A percentile compares a stretch with the other conserved stretches of the same genome.
Evolutionary conservation across 2,797 vertebrate species (phyloP).

Genomic region (Micropoecilia bifurca): DNA sequence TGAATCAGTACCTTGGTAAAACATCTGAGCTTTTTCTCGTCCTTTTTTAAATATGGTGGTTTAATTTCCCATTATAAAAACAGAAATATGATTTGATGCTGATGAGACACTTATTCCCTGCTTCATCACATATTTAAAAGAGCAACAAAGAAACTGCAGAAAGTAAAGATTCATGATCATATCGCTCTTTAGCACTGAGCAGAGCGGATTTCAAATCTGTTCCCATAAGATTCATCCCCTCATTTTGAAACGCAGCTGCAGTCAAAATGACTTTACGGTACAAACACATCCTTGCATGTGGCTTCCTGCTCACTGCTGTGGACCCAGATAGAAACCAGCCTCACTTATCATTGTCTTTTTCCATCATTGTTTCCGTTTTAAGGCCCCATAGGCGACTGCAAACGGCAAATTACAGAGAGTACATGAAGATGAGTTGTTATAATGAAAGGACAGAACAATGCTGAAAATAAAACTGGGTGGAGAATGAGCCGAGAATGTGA

Average conservation of each 20-base stretch:
- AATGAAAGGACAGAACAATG: slow-evolving; percentile 54
- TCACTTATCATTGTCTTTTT: slow-evolving; percentile 51
- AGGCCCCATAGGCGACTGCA: slow-evolving; percentile 35
- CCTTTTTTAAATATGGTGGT: background rate
- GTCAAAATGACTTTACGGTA: slow-evolving; percentile 44
- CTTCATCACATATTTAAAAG: background rate
- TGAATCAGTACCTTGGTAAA: background rate
- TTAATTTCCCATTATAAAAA: background rate
- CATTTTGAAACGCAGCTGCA: slow-evolving; percentile 36
- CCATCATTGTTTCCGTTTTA: slow-evolving; percentile 58
- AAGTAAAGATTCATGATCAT: slow-evolving; percentile 11
- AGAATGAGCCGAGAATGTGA: slow-evolving; percentile 35
- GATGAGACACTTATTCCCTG: background rate
- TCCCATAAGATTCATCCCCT: slow-evolving; percentile 27
- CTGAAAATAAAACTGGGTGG: slow-evolving; percentile 32
- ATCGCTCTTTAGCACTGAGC: slow-evolving; percentile 21
- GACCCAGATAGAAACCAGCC: slow-evolving; percentile 39
- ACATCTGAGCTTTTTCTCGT: background rate
- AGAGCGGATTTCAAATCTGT: slow-evolving; percentile 18
- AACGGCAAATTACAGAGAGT: slow-evolving; percentile 54
- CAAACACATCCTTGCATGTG: slow-evolving; percentile 41
- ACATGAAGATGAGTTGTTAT: slow-evolving; percentile 54
- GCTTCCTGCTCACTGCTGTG: slow-evolving; percentile 31
- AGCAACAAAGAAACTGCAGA: background rate
- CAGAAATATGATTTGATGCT: background rate